Percentiles rank a stretch among this genome's conserved stretches.
phyloP scores from a whole-genome alignment of 2,797 vertebrate genomes.

The Xiphorhynchus erythropygius region DNA sequence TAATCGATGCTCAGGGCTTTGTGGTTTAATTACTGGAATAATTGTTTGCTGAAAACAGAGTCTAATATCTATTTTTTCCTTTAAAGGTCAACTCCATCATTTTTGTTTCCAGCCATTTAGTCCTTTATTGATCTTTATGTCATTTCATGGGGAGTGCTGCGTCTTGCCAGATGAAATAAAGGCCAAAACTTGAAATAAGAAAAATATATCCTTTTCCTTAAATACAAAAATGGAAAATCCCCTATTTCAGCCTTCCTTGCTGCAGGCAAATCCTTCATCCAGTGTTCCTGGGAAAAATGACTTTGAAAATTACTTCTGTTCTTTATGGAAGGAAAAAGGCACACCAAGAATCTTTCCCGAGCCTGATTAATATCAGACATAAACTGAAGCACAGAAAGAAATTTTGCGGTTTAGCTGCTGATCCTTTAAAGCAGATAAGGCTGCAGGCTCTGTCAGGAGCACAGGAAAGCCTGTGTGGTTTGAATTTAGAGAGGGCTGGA shows the following conservation, averaged over 20 bases:
- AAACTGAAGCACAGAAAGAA: neutral
- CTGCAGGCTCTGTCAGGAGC: neutral
- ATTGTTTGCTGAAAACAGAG: slow-evolving; percentile 50
- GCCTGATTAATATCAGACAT: slow-evolving; percentile 1
- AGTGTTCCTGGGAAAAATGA: neutral
- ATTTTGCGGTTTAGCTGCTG: neutral
- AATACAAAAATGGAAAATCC: neutral
- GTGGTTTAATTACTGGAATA: slow-evolving; percentile 70
- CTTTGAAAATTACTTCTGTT: neutral
- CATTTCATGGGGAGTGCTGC: neutral
- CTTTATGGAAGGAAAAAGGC: neutral
- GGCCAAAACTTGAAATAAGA: slow-evolving; percentile 2
- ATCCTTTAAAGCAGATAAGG: neutral
- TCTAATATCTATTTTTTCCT: slow-evolving; percentile 45
- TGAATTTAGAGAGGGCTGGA: neutral
- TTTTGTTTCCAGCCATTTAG: slow-evolving; percentile 56
- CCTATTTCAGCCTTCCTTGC: neutral
- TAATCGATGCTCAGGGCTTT: slow-evolving; percentile 66
- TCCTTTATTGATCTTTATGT: slow-evolving; percentile 45
- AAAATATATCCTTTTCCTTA: neutral
- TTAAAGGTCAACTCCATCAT: slow-evolving; percentile 56
- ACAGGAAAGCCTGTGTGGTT: neutral
- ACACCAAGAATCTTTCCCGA: neutral
- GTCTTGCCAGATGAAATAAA: neutral
- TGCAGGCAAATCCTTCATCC: neutral